Evolutionary conservation across 2,113 vertebrate species (phyloP).

Genomic region (Datnioides undecimradiatus): DNA sequence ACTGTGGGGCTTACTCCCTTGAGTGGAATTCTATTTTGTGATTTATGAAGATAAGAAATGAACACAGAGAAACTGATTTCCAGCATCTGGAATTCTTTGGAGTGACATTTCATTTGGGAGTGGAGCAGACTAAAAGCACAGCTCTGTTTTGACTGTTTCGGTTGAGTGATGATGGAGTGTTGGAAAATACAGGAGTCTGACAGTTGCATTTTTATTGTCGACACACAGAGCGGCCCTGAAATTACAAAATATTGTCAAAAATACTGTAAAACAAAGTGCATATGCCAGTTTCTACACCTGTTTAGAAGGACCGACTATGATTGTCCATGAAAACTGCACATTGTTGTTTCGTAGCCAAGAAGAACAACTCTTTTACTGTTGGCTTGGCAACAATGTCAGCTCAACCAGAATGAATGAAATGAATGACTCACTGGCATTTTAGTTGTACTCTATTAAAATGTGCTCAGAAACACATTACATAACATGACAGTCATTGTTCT

Average conservation of each 20-base stretch:
- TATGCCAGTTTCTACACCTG: not conserved
- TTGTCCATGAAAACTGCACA: constrained; percentile 7
- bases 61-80: constrained; percentile 63
- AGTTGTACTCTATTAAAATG: constrained; percentile 9
- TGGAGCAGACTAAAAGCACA: constrained; percentile 48
- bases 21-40: constrained; percentile 52
- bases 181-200: not conserved
- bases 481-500: constrained; percentile 48
- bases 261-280: not conserved
- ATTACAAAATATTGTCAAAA: constrained; percentile 23
- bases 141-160: constrained; percentile 35
- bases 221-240: not conserved
- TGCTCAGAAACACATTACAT: not conserved
- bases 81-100: constrained; percentile 50
- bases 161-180: constrained; percentile 37
- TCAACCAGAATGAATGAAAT: not conserved
- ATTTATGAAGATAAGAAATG: constrained; percentile 62
- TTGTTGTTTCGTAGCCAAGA: not conserved
- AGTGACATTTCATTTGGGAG: constrained; percentile 56
- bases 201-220: not conserved
- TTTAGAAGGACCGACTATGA: not conserved
- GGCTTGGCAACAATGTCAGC: not conserved
- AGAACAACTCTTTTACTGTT: constrained; percentile 1
- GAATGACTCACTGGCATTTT: constrained; percentile 41
- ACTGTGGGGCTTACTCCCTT: constrained; percentile 37